Evolutionary conservation across 2,797 vertebrate species (phyloP).

Genomic region (Anabacerthia variegaticeps): DNA sequence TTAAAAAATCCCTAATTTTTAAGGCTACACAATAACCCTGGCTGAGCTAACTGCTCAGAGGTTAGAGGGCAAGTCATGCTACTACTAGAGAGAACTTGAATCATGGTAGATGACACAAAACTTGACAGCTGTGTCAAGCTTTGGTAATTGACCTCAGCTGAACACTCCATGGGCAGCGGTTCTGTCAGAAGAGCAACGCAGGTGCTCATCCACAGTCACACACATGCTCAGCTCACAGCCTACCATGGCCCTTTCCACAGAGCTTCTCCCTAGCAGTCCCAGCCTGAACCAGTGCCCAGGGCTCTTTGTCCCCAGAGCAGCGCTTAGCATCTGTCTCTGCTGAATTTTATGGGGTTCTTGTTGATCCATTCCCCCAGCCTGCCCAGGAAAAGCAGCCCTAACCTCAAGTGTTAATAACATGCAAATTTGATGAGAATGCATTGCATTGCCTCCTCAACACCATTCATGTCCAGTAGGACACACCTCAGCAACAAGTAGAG

Average conservation of each 20-base stretch:
- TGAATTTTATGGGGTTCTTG: not conserved
- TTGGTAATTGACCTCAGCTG: not conserved
- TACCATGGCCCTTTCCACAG: not conserved
- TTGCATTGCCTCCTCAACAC: not conserved
- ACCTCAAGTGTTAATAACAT: not conserved
- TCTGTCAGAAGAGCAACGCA: not conserved
- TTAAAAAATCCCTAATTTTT: not conserved
- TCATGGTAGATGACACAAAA: rapidly evolving
- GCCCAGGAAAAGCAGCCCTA: not conserved
- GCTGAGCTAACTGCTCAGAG: not conserved
- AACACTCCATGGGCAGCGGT: not conserved
- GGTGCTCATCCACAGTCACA: rapidly evolving
- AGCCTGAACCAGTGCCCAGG: not conserved
- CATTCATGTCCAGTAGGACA: not conserved
- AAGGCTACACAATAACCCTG: not conserved
- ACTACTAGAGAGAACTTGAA: not conserved
- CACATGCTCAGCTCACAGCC: not conserved
- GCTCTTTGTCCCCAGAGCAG: not conserved
- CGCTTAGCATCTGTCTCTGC: not conserved
- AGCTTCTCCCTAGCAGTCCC: not conserved
- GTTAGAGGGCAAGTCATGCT: not conserved
- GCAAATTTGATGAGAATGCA: not conserved
- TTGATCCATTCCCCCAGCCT: not conserved
- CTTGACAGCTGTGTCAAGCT: not conserved
- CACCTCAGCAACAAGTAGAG: not conserved